Conservation (phyloP, 2,113 vertebrate species). For the Ciconia maguari region DNA sequence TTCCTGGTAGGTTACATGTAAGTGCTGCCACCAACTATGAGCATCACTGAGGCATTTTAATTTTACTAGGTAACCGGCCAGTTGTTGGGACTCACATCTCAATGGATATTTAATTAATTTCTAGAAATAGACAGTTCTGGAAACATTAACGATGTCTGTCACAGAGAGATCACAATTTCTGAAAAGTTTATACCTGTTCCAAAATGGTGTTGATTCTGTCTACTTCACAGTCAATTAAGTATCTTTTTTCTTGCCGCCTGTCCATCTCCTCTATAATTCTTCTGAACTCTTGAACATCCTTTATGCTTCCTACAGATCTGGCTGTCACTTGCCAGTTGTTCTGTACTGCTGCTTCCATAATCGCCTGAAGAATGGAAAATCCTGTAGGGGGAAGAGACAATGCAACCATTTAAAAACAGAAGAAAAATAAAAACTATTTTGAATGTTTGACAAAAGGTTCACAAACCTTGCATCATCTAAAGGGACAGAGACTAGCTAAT, state of each 20-base stretch:
- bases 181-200: slow-evolving; percentile 85
- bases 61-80: not conserved
- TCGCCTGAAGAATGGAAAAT: slow-evolving; percentile 97
- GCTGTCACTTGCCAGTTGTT: slow-evolving; percentile 99
- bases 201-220: slow-evolving; percentile 95
- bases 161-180: not conserved
- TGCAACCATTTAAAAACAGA: slow-evolving; percentile 27
- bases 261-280: slow-evolving; percentile 99
- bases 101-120: not conserved
- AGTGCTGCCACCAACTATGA: not conserved
- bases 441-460: not conserved
- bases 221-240: slow-evolving; percentile 96
- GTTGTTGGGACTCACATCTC: not conserved
- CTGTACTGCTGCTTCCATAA: slow-evolving; percentile 97
- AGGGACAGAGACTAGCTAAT: not conserved
- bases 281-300: slow-evolving; percentile 92
- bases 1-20: not conserved
- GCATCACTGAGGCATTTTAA: not conserved
- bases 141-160: not conserved
- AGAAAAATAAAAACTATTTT: not conserved
- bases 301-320: slow-evolving; percentile 93
- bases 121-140: not conserved
- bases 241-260: slow-evolving; percentile 96
- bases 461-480: not conserved
- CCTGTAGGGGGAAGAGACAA: slow-evolving; percentile 74